Evolutionary conservation across 2,888 invertebrate species (phyloP), one percentile per base, ranked within the genome.

Genomic region (Spatulosminthurus flaviceps): DNA sequence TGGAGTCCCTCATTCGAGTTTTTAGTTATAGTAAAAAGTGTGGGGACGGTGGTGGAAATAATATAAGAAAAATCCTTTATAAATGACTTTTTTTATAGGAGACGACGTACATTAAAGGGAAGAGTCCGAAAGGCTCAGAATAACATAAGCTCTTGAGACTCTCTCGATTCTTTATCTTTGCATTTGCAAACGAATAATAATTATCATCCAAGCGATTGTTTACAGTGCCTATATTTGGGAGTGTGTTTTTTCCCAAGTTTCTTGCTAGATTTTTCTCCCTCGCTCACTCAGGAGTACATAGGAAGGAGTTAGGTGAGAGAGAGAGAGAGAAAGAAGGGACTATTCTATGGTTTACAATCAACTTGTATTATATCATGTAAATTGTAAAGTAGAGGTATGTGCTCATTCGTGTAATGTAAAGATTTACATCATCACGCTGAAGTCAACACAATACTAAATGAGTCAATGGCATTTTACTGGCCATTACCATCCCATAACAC

Each of bases 141-240:
- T 34, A 9, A 34, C 34, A 7, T 41, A 70, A 70, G 70, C 70
- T 70, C 70, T 70, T 70, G 64, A 64, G 76, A 76, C 66, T 76
- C n/a, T n/a, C n/a, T n/a, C 75, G 41, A 75, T 76, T 76, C 69
- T 76, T 76, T 66, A 76, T 76, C 66, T 76, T 76, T 42, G 29
- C 76, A 67, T 76, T 76, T 69, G 76, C 76, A 76, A 76, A 69
- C 67, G 76, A 76, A 76, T 76, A 76, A 76, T 76, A 76, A 76
- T 76, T 76, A 76, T 76, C 76, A 76, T 76, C 69, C 69, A 66
- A 78, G 75, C 78, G 81, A 81, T 81, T 81, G 81, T 81, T 81
- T 81, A 81, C 81, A 81, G 75, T 77, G 78, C 69, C 81, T 81
- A 81, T 81, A 81, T 81, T 81, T 79, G 81, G 81, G 78, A 79